These are phyloP conservation scores for Sarcophaga rosellei DNA, from an alignment of 2,888 invertebrate species.

Conservation along the genomic window DNA sequence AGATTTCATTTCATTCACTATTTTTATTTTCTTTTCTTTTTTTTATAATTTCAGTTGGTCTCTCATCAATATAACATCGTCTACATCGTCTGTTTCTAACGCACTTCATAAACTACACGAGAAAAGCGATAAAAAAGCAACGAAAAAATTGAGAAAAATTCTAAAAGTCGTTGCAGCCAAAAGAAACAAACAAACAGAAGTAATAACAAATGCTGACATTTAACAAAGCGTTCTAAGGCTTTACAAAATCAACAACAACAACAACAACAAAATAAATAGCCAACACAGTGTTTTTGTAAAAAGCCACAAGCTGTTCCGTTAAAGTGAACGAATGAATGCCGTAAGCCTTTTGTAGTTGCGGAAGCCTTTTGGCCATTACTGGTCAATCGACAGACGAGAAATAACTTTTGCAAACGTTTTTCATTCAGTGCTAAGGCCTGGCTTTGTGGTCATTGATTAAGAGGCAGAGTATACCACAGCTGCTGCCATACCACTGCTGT, in stretches of 20 bases:
- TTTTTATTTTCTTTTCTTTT: background rate
- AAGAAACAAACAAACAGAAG: slow-evolving; percentile 1
- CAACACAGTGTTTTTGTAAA: background rate
- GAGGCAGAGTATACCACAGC: background rate
- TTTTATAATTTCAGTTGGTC: slow-evolving; percentile 29
- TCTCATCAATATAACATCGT: slow-evolving; percentile 40
- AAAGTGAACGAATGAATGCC: slow-evolving; percentile 32
- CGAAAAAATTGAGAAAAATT: background rate
- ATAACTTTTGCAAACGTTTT: slow-evolving; percentile 20
- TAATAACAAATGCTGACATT: slow-evolving; percentile 10
- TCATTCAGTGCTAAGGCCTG: background rate
- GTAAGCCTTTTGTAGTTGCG: slow-evolving; percentile 42
- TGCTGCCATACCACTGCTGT: background rate
- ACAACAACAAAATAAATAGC: background rate
- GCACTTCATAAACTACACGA: slow-evolving; percentile 52
- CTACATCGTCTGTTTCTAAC: slow-evolving; percentile 53
- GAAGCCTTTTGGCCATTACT: slow-evolving; percentile 41
- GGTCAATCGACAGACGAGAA: slow-evolving; percentile 11
- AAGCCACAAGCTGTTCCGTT: slow-evolving; percentile 2
- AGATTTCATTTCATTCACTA: slow-evolving; percentile 39
- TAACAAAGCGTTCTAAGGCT: background rate
- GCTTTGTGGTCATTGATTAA: slow-evolving; percentile 53
- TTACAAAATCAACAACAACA: background rate
- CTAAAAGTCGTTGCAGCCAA: background rate
- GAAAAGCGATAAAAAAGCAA: background rate